Percentiles rank a stretch among this genome's conserved stretches.
These are phyloP conservation scores for Ylistrum balloti DNA, from an alignment of 1,140 invertebrate genomes.

Conservation along the genomic window DNA sequence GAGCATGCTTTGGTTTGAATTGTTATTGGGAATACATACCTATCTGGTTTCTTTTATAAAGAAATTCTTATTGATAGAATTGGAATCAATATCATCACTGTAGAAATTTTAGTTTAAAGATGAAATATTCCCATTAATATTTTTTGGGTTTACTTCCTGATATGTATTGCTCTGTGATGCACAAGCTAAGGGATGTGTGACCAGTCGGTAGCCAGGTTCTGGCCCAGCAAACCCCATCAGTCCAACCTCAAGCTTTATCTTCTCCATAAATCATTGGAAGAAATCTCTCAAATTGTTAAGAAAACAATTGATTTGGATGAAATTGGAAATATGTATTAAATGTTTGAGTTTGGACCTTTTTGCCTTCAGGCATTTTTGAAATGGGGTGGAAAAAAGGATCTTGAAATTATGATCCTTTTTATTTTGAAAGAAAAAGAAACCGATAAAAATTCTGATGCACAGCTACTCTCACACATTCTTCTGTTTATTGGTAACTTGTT, in stretches of 20 bases:
- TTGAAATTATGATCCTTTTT: too few relatives aligned
- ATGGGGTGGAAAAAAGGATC: too few relatives aligned
- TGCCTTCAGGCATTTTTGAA: too few relatives aligned
- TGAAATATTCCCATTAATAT: not conserved
- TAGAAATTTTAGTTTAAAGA: not conserved
- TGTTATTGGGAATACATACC: not conserved
- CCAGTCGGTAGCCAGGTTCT: not conserved
- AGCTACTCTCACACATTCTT: not conserved
- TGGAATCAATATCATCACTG: not conserved
- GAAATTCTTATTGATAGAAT: not conserved
- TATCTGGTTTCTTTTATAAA: not conserved
- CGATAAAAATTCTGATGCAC: not conserved
- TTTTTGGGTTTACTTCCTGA: not conserved
- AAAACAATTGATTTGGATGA: too few relatives aligned
- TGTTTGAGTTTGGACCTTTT: not conserved
- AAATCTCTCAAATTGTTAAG: too few relatives aligned
- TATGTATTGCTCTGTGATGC: not conserved
- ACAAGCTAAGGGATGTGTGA: slow-evolving; percentile 7
- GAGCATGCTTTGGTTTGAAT: not conserved
- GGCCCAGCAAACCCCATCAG: too few relatives aligned
- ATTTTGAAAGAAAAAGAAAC: too few relatives aligned
- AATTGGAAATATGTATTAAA: not conserved
- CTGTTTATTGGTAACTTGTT: not conserved
- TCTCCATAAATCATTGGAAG: too few relatives aligned
- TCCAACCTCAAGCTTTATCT: too few relatives aligned